These are phyloP conservation scores for Macrosteles quadrilineatus DNA, from an alignment of 1,140 invertebrate species.

Conservation along the genomic window DNA sequence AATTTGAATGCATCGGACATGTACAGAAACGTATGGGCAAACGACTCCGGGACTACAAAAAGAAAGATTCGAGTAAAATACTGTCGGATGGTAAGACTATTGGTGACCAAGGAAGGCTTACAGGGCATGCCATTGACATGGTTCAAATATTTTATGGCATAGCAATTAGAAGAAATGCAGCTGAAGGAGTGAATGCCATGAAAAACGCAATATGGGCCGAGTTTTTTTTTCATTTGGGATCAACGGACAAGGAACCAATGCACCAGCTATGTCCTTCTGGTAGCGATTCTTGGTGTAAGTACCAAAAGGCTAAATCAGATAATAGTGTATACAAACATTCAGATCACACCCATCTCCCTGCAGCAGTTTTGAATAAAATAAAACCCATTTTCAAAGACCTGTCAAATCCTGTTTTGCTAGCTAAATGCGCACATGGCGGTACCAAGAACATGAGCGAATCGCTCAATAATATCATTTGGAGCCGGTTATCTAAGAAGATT, in stretches of 20 bases:
- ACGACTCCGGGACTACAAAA: neutral
- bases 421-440: neutral
- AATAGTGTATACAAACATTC: neutral
- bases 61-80: neutral
- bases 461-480: slow-evolving; percentile 18
- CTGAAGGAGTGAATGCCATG: too few relatives aligned
- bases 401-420: neutral
- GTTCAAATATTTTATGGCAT: neutral
- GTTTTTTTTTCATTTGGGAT: neutral
- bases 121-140: neutral
- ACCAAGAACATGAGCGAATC: neutral
- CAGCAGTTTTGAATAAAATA: neutral
- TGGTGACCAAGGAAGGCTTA: neutral
- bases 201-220: too few relatives aligned
- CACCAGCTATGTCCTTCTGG: neutral
- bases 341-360: too few relatives aligned
- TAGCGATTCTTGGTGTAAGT: neutral
- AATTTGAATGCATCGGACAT: slow-evolving; percentile 42
- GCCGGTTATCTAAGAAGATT: neutral
- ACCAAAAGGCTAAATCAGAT: neutral
- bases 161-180: too few relatives aligned
- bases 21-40: slow-evolving; percentile 44
- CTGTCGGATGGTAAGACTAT: neutral
- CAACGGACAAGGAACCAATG: neutral
- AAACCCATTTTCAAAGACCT: neutral